Base-by-base conservation (phyloP, 2,797 vertebrate species). In the Aulostomus chinensis region DNA sequence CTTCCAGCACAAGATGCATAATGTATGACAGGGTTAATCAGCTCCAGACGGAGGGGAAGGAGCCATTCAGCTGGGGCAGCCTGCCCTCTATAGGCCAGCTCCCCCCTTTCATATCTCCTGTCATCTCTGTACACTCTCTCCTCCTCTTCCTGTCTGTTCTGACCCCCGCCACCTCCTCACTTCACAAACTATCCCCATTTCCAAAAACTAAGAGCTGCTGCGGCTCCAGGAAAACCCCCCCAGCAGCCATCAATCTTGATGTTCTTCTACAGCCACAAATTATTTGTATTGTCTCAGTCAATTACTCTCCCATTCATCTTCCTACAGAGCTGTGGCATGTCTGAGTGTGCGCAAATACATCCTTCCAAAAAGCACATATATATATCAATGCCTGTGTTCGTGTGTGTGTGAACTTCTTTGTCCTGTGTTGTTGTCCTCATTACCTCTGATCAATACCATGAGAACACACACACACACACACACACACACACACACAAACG, bases 281-380 rank as follows among this genome's bases (percentile, higher is more conserved):
- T 75, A 83, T 87, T 86, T 87, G 73, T 78, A 76, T 82, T 83
- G 81, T 88, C 78, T 79, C 83, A 80, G 58, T 78, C 76, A 80
- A 84, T 89, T 85, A 84, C 60, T 62, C 57, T 61, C 35, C 58
- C 57, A 82, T 83, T 84, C 59, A 73, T 80, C 77, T 84, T 75
- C 29, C 54, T 28, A 40, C 37, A 28, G 20, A 51, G 60, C 66
- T 43, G 9, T 40, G 47, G 30, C 54, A 47, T 48, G 13, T 38
- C 35, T 40, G 29, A 41, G 41, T 41, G 30, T 9, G 25, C 9
- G 21, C n/a, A 52, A 40, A 54, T 16, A 18, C 17, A 38, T 18
- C 35, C 42, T 21, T 38, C 31, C 36, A 48, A 41, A 32, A 24
- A 37, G 21, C 37, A 34, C 25, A n/a, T n/a, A 24, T 43, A 21